Evolutionary conservation across 2,113 vertebrate genomes (phyloP).

Genomic region (rat (Rattus norvegicus)): GRCr8 NC_086024.1:57961001-57961500

Average conservation of each 20-base stretch:
- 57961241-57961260: neutral
- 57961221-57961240: neutral
- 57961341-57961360: neutral
- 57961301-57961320: neutral
- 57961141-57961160: neutral
- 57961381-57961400: slow-evolving; percentile 62
- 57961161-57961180: too few species aligned
- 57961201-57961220: neutral
- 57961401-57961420: slow-evolving; percentile 80
- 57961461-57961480: slow-evolving; percentile 85
- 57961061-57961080: neutral
- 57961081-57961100: neutral
- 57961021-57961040: neutral
- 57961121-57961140: neutral
- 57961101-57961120: neutral
- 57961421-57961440: slow-evolving; percentile 84
- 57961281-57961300: neutral
- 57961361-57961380: neutral
- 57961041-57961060: neutral
- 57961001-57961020: neutral
- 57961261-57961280: neutral
- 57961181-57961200: neutral
- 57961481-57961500: slow-evolving; percentile 83
- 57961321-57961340: neutral
- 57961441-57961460: slow-evolving; percentile 88